Base-by-base conservation (phyloP, 2,888 invertebrate genomes). In the Eumerus sabulonum region DNA sequence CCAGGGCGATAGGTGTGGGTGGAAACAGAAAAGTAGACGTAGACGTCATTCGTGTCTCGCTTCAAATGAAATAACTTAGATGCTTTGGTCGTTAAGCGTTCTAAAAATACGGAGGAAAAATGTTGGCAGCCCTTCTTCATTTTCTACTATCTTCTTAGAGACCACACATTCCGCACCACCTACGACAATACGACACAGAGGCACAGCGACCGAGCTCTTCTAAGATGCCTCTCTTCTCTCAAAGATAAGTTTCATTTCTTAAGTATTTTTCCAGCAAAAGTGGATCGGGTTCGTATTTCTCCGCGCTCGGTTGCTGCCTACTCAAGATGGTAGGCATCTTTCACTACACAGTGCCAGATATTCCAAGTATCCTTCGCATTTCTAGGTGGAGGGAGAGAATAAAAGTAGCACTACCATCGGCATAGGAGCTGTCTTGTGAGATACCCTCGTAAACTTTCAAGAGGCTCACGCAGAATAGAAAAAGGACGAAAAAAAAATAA, bases 371-470 rank as follows among this genome's bases (percentile, higher is more conserved):
- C 53, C 60, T 67, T 16, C 56, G 45, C 38, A 11, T 40, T 7
- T 40, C 48, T 17, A 17, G 7, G 7, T 45, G 60, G 17, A 4
- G 7, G 3, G 9, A 9, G 40, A 53, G 56, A 68, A 67, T 42
- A 44, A 51, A 40, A 57, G 54, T 16, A 40, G 67, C 16, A 62
- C n/a, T n/a, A n/a, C n/a, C n/a, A n/a, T n/a, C n/a, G n/a, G n/a
- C n/a, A 38, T 1, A 48, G 17, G 44, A 72, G 9, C 19, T 27
- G 64, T 70, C 79, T 79, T 74, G 74, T 60, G 68, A 70, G 54
- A 60, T 63, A 70, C 74, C 59, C 74, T 79, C 64, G 68, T 79
- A 79, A 79, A 79, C 70, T 79, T 70, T 79, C 68, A 79, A 79
- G 74, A 74, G 74, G 59, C 60, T 68, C 70, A 73, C 74, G 79